Percentiles rank a stretch among this genome's conserved stretches.
Conservation (phyloP, 2,888 invertebrate genomes). For the Ferrisia virgata region DNA sequence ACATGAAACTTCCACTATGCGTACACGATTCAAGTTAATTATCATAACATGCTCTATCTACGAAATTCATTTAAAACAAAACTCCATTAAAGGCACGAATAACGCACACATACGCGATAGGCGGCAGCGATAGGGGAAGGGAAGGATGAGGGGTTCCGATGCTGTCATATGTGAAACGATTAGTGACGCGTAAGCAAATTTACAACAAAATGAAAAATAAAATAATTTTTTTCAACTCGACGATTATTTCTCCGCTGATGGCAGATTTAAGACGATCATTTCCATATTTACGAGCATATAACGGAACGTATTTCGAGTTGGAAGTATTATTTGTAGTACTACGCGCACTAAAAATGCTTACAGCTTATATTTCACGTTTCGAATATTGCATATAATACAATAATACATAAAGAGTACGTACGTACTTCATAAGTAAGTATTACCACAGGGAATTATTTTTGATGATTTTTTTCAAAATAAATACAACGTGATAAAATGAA, state of each 20-base stretch:
- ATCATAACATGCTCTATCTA: slow-evolving; percentile 21
- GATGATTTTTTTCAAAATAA: background rate
- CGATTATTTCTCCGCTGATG: background rate
- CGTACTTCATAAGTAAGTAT: too few relatives aligned
- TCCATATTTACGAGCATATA: background rate
- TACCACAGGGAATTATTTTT: background rate
- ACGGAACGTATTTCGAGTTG: background rate
- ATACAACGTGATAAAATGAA: background rate
- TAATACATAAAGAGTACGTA: too few relatives aligned
- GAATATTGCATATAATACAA: too few relatives aligned
- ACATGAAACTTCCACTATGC: too few relatives aligned
- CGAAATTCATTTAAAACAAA: background rate
- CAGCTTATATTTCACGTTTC: too few relatives aligned
- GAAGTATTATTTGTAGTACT: background rate
- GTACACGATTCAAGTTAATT: slow-evolving; percentile 4
- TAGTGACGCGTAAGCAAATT: background rate
- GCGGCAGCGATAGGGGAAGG: background rate
- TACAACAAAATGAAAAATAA: background rate
- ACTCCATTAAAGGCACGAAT: background rate
- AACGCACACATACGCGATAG: background rate
- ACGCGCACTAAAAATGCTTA: background rate
- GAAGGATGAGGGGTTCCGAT: background rate
- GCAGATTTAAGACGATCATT: background rate
- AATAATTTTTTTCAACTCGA: background rate
- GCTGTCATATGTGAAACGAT: background rate